Percentiles rank a stretch among this genome's conserved stretches.
Conservation (phyloP, 2,888 invertebrate species). For the Electrophaes corylata region DNA sequence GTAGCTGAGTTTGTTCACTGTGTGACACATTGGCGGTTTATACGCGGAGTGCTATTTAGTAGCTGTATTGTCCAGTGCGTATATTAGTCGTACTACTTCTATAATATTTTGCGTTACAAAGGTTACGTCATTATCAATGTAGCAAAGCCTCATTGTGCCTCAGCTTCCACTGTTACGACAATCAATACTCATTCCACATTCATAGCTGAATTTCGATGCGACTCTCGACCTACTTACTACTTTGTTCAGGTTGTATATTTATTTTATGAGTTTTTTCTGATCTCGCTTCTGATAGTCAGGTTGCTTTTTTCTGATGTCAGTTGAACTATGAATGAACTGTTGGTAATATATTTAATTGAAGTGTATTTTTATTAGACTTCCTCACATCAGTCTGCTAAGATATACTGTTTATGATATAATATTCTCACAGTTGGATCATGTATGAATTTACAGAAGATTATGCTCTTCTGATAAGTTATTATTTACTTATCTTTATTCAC, state of each 20-base stretch:
- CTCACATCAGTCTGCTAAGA: too few species aligned
- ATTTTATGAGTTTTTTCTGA: slow-evolving; percentile 5
- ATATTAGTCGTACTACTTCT: background rate
- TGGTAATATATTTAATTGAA: too few species aligned
- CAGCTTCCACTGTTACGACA: slow-evolving; percentile 19
- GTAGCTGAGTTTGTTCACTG: background rate
- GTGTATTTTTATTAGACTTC: too few species aligned
- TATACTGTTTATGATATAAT: too few species aligned
- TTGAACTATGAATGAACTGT: too few species aligned
- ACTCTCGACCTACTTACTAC: slow-evolving; percentile 32
- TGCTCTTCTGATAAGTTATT: too few species aligned
- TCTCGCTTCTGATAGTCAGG: slow-evolving; percentile 4
- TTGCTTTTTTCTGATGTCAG: background rate
- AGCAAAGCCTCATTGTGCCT: slow-evolving; percentile 9
- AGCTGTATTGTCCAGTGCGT: background rate
- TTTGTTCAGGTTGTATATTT: slow-evolving; percentile 4
- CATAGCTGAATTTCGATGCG: slow-evolving; percentile 27
- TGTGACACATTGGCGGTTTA: too few species aligned
- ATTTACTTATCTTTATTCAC: too few species aligned
- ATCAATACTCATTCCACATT: slow-evolving; percentile 34
- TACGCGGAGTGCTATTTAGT: background rate
- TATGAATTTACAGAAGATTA: too few species aligned
- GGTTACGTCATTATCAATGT: slow-evolving; percentile 4
- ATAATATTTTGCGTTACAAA: background rate
- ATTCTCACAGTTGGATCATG: too few species aligned